Percentiles rank a stretch among this genome's conserved stretches.
Conservation (phyloP, 2,888 invertebrate species). For the Pollenia amentaria region DNA sequence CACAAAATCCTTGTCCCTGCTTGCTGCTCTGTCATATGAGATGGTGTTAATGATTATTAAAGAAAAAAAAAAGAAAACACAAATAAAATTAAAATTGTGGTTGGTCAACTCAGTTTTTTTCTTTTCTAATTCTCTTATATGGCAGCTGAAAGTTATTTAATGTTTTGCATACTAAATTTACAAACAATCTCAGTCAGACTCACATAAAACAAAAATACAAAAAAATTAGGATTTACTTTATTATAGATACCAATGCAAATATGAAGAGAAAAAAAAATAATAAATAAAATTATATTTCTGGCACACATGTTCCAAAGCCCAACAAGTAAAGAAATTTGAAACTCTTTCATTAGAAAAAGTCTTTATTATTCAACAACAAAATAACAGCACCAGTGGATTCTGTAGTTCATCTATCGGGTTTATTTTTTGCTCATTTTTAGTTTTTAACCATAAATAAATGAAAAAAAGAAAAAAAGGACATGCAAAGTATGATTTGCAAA, state of each 20-base stretch:
- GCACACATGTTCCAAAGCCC: constrained; percentile 52
- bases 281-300: constrained; percentile 20
- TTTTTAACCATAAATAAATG: neutral
- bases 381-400: neutral
- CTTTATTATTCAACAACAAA: constrained; percentile 3
- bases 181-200: constrained; percentile 2
- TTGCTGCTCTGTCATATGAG: constrained; percentile 57
- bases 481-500: constrained; percentile 27
- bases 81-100: constrained; percentile 69
- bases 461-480: constrained; percentile 47
- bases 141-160: constrained; percentile 72
- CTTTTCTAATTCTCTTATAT: constrained; percentile 6
- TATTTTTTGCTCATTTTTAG: constrained; percentile 53
- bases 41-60: constrained; percentile 74
- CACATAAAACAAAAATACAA: neutral
- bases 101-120: constrained; percentile 62
- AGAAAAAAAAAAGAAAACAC: constrained; percentile 56
- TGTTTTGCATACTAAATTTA: constrained; percentile 68
- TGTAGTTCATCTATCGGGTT: constrained; percentile 11
- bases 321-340: constrained; percentile 57
- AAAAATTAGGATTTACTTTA: constrained; percentile 49
- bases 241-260: constrained; percentile 24
- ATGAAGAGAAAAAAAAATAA: neutral
- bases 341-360: constrained; percentile 50
- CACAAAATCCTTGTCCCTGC: constrained; percentile 21